Conservation (phyloP, 2,888 invertebrate genomes). For the Geophilus truncorum region DNA sequence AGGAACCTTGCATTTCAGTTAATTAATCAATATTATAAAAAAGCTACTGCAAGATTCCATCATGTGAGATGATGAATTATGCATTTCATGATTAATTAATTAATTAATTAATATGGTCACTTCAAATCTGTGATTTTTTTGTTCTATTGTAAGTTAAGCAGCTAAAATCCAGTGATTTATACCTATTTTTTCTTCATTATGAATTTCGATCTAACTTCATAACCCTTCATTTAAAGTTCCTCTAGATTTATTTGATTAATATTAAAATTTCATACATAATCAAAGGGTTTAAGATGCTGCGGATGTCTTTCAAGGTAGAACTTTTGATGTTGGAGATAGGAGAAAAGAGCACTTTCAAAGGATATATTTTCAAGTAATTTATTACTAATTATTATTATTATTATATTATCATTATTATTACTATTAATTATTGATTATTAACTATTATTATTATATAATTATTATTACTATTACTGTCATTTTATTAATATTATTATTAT, state of each 20-base stretch:
- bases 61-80: no score
- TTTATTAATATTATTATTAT: no score
- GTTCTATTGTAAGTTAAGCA: no score
- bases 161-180: no score
- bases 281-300: background rate
- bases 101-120: no score
- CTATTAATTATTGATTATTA: background rate
- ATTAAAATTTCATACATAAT: background rate
- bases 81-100: no score
- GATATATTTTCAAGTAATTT: conserved; percentile 14
- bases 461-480: background rate
- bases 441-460: background rate
- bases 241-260: background rate
- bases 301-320: background rate
- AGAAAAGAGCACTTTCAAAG: conserved; percentile 22
- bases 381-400: background rate
- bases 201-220: background rate
- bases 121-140: no score
- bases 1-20: no score
- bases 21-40: no score
- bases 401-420: background rate
- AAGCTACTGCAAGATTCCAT: no score
- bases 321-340: background rate
- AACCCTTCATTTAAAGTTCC: background rate
- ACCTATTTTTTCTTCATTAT: no score